These are phyloP conservation scores for Thamnophis elegans DNA, from an alignment of 2,797 vertebrate species.

Conservation along the genomic window DNA sequence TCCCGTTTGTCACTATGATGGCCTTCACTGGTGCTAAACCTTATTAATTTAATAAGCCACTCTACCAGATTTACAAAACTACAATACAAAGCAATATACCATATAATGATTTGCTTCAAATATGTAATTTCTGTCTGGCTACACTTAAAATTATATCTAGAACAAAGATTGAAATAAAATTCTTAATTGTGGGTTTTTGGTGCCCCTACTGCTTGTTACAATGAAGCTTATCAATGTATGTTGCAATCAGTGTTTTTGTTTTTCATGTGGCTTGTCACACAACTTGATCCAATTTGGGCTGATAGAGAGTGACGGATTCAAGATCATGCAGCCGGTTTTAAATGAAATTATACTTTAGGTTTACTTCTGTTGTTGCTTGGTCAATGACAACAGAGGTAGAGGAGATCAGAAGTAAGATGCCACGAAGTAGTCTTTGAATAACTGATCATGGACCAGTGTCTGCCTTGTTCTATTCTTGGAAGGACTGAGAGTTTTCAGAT, in stretches of 20 bases:
- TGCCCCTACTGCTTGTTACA: not conserved
- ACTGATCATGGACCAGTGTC: not conserved
- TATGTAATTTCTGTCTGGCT: not conserved
- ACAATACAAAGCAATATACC: not conserved
- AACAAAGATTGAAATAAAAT: not conserved
- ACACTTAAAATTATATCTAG: not conserved
- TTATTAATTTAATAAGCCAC: not conserved
- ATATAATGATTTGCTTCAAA: not conserved
- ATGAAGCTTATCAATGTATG: not conserved
- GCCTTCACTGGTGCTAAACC: not conserved
- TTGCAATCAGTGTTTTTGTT: not conserved
- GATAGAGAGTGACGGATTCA: not conserved
- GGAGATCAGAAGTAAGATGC: not conserved
- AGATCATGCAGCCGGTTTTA: not conserved
- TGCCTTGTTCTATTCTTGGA: not conserved
- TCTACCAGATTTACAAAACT: not conserved
- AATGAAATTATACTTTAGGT: not conserved
- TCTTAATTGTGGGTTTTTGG: not conserved
- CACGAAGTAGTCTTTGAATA: not conserved
- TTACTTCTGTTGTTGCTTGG: slow-evolving; percentile 5
- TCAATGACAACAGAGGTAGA: not conserved
- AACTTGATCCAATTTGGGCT: not conserved
- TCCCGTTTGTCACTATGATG: not conserved
- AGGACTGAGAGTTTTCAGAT: not conserved
- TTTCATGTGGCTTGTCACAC: not conserved